phyloP scores from a whole-genome alignment of 2,113 vertebrate genomes.

The Psammodynastes pulverulentus region DNA sequence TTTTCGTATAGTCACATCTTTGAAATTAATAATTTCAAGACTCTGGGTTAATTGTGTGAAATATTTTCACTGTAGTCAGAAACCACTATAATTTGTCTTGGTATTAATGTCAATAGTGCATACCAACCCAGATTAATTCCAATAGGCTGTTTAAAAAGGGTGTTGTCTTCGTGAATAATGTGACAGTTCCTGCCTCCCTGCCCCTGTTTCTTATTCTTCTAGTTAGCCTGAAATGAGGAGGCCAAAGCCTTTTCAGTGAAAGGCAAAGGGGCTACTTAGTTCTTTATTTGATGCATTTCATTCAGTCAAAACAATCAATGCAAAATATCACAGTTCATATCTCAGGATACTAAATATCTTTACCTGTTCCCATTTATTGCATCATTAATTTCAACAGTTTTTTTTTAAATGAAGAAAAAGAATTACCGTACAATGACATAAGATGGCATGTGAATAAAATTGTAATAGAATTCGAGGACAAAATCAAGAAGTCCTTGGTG shows the following conservation, averaged over 20 bases:
- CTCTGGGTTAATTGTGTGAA: slow-evolving; percentile 55
- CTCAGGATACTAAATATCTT: background rate
- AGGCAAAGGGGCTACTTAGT: background rate
- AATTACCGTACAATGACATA: background rate
- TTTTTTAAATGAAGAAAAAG: background rate
- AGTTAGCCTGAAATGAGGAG: background rate
- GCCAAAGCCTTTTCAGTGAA: background rate
- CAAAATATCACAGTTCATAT: background rate
- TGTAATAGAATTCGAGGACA: too few relatives aligned
- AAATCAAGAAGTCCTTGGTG: too few relatives aligned
- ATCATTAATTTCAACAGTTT: background rate
- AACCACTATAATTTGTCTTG: slow-evolving; percentile 50
- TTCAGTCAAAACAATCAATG: background rate
- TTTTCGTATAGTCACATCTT: slow-evolving; percentile 30
- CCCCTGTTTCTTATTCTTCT: background rate
- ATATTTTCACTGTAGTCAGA: slow-evolving; percentile 52
- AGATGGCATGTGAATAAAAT: background rate
- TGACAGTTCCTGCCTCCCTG: background rate
- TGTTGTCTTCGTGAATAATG: background rate
- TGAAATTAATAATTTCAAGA: slow-evolving; percentile 39
- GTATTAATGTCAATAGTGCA: slow-evolving; percentile 42
- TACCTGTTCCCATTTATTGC: background rate
- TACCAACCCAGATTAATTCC: background rate
- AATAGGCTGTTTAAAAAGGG: background rate
- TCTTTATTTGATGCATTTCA: background rate